A percentile compares a stretch with the other conserved stretches of the same genome.
Conservation (phyloP, 2,113 vertebrate genomes). For the Paradisaea rubra region DNA sequence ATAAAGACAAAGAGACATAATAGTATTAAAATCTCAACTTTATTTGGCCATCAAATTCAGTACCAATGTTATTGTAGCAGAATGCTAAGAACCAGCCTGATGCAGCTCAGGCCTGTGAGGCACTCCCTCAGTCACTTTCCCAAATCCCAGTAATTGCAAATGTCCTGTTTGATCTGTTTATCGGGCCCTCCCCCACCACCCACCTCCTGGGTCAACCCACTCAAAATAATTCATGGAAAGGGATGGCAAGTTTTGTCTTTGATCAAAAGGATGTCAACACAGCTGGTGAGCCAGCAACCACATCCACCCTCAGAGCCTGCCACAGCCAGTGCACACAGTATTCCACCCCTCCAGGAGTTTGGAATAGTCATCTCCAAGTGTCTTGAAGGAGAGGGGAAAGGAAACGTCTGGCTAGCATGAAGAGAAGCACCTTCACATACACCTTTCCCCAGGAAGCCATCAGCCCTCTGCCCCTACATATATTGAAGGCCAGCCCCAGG, state of each 20-base stretch:
- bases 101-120: background rate
- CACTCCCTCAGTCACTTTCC: constrained; percentile 19
- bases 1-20: background rate
- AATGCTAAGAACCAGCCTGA: constrained; percentile 72
- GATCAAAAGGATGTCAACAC: background rate
- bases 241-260: constrained; percentile 6
- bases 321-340: constrained; percentile 29
- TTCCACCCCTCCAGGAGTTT: background rate
- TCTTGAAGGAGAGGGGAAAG: background rate
- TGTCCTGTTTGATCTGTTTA: constrained; percentile 2
- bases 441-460: background rate
- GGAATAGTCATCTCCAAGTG: background rate
- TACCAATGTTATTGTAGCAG: constrained; percentile 79
- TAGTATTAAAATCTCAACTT: constrained; percentile 81
- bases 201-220: background rate
- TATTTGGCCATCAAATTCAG: constrained; percentile 92
- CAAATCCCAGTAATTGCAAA: background rate
- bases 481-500: background rate
- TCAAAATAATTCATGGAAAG: background rate
- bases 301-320: background rate
- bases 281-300: background rate
- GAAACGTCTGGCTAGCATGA: background rate
- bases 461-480: background rate
- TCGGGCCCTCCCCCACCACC: background rate
- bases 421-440: background rate